Evolutionary conservation across 2,113 vertebrate genomes (phyloP).

Genomic region (Scalopus aquaticus): DNA sequence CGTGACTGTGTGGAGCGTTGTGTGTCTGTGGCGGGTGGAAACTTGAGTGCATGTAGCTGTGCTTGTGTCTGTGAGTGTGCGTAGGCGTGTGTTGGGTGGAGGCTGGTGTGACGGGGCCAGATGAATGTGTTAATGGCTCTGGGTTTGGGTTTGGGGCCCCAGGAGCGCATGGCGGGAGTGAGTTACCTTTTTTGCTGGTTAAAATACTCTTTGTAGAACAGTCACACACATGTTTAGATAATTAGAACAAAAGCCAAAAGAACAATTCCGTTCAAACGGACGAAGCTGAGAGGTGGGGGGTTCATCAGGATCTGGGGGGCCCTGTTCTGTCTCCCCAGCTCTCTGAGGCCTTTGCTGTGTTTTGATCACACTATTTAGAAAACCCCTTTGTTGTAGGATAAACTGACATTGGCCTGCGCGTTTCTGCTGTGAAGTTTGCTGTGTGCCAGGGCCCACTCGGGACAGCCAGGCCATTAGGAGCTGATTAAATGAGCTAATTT

Average conservation of each 20-base stretch:
- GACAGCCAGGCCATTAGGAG: constrained; percentile 79
- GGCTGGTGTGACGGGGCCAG: constrained; percentile 22
- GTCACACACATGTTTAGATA: constrained; percentile 64
- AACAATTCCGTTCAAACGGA: constrained; percentile 60
- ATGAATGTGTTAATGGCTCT: background rate
- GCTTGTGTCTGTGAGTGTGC: no score
- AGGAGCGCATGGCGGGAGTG: background rate
- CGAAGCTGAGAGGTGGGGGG: constrained; percentile 44
- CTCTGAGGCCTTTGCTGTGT: background rate
- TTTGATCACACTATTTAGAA: constrained; percentile 67
- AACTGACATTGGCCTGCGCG: constrained; percentile 64
- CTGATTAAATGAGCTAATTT: constrained; percentile 83
- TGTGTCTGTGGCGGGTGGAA: no score
- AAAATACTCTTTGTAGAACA: constrained; percentile 25
- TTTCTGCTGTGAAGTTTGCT: constrained; percentile 78
- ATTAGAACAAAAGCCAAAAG: constrained; percentile 71
- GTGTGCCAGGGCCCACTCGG: constrained; percentile 70
- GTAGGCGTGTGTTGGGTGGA: constrained; percentile 41
- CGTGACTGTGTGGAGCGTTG: accelerated
- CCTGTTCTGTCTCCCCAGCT: constrained; percentile 30
- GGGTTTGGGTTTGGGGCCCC: background rate
- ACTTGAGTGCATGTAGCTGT: no score
- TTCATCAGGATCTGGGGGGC: background rate
- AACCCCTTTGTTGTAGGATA: constrained; percentile 74
- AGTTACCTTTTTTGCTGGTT: constrained; percentile 46